Evolutionary conservation across 2,113 vertebrate species (phyloP).

Genomic region (Passer montanus): DNA sequence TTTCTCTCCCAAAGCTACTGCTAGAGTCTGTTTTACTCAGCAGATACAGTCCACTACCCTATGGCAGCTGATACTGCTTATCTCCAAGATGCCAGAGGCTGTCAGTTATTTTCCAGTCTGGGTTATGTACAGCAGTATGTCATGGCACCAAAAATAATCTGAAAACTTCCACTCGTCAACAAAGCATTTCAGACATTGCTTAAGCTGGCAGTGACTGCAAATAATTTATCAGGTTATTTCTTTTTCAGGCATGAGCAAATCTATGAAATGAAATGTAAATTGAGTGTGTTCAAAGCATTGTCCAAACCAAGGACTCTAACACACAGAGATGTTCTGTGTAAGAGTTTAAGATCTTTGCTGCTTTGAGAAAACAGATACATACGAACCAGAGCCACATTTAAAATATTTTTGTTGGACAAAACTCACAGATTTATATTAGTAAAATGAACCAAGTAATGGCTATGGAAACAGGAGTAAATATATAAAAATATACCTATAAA

Average conservation of each 20-base stretch:
- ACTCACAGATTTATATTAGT: background rate
- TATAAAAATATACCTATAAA: background rate
- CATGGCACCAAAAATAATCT: background rate
- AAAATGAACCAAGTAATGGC: background rate
- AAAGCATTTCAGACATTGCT: background rate
- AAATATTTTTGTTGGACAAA: background rate
- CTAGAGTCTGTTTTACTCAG: background rate
- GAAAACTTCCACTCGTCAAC: background rate
- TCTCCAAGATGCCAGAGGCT: constrained; percentile 6
- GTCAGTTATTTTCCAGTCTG: background rate
- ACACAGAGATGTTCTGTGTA: background rate
- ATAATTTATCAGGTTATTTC: constrained; percentile 1
- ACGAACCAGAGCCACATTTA: background rate
- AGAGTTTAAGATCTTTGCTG: background rate
- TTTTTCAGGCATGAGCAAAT: constrained; percentile 19
- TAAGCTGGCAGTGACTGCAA: background rate
- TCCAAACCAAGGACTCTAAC: background rate
- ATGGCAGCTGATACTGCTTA: background rate
- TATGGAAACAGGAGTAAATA: background rate
- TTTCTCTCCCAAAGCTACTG: background rate
- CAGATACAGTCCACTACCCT: background rate
- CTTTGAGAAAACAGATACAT: background rate
- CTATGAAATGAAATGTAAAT: constrained; percentile 34
- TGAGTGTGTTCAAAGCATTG: constrained; percentile 11
- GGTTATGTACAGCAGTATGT: background rate